Evolutionary conservation across 2,888 invertebrate species (phyloP).

Genomic region (Syritta pipiens): DNA sequence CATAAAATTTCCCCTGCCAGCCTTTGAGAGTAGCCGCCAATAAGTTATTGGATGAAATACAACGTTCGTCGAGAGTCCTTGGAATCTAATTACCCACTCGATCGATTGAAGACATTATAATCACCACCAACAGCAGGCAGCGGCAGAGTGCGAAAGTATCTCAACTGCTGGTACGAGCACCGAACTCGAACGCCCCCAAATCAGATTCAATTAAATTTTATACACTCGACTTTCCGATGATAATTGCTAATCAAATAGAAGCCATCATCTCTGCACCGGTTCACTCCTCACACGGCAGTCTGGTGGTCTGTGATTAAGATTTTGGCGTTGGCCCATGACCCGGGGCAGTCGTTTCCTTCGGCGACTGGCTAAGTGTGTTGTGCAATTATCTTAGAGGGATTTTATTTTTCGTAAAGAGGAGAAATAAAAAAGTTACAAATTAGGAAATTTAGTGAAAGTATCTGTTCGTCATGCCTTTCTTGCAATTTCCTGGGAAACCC

Average conservation of each 20-base stretch:
- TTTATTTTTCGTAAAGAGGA: too few species aligned
- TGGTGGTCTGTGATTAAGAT: slow-evolving; percentile 39
- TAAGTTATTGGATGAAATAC: slow-evolving; percentile 8
- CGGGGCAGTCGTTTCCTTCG: not conserved
- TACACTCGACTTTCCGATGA: not conserved
- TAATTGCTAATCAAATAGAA: slow-evolving; percentile 22
- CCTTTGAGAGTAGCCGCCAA: slow-evolving; percentile 16
- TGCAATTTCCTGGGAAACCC: not conserved
- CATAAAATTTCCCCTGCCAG: not conserved
- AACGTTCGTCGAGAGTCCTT: slow-evolving; percentile 24
- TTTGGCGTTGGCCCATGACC: slow-evolving; percentile 11
- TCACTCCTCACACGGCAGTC: not conserved
- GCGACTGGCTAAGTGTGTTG: too few species aligned
- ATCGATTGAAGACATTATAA: slow-evolving; percentile 48
- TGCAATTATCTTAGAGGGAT: too few species aligned
- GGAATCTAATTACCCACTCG: slow-evolving; percentile 50
- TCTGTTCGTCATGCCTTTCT: not conserved
- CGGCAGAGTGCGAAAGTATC: not conserved
- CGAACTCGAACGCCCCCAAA: slow-evolving; percentile 50
- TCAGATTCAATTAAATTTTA: slow-evolving; percentile 49
- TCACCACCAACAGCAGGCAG: slow-evolving; percentile 5
- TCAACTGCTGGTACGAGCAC: slow-evolving; percentile 18
- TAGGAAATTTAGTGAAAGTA: slow-evolving; percentile 23
- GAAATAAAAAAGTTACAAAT: too few species aligned
- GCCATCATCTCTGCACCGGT: slow-evolving; percentile 5